Conservation (phyloP, 2,888 invertebrate species). For the Cremastobaeus sp. region DNA sequence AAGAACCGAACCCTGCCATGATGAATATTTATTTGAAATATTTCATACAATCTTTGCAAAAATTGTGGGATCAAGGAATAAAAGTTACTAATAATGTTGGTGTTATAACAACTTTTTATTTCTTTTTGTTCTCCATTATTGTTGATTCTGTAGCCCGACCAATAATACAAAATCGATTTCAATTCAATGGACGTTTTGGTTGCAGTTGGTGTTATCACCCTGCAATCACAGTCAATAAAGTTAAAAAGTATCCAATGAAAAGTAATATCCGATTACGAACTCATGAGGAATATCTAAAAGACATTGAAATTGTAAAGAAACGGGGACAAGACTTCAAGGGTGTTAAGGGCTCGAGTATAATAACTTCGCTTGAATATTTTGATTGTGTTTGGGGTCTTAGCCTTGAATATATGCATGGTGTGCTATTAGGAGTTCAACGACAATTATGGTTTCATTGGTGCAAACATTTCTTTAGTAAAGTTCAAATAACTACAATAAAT, state of each 20-base stretch:
- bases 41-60: background rate
- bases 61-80: background rate
- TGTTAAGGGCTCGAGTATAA: slow-evolving; percentile 1
- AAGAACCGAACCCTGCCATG: background rate
- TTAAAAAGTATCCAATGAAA: background rate
- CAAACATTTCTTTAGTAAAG: background rate
- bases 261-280: background rate
- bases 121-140: background rate
- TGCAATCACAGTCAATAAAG: background rate
- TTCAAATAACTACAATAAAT: no score
- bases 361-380: slow-evolving; percentile 5
- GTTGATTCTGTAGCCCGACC: background rate
- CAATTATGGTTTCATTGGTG: slow-evolving; percentile 3
- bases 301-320: background rate
- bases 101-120: background rate
- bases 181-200: background rate
- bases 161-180: background rate
- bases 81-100: background rate
- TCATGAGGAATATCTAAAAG: background rate
- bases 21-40: slow-evolving; percentile 1
- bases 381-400: slow-evolving; percentile 7
- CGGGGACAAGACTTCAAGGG: background rate
- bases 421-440: background rate
- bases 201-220: background rate
- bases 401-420: background rate